Evolutionary conservation across 2,888 invertebrate species (phyloP).

Genomic region (Agonopterix arenella): DNA sequence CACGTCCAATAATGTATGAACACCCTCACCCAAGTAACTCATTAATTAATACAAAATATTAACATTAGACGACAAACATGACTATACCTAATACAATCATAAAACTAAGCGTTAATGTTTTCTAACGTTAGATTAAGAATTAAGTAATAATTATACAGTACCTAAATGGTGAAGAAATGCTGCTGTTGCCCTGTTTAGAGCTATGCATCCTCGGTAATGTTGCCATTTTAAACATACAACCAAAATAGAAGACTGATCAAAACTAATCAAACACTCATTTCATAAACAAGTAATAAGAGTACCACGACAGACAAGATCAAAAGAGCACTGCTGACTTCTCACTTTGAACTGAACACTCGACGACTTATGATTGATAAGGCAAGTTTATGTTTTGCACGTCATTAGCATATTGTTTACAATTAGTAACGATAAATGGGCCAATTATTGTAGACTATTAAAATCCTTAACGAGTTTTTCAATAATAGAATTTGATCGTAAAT

Average conservation of each 20-base stretch:
- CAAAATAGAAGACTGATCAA: constrained; percentile 15
- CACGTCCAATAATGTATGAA: no score
- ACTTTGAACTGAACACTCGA: constrained; percentile 19
- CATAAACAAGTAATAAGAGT: constrained; percentile 12
- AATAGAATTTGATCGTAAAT: constrained; percentile 21
- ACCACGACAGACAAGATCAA: constrained; percentile 1
- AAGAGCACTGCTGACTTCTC: constrained; percentile 22
- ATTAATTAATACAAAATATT: no score
- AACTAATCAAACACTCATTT: constrained; percentile 12
- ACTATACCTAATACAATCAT: no score
- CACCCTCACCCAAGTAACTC: no score
- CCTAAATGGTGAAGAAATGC: constrained; percentile 61
- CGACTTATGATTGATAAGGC: constrained; percentile 27
- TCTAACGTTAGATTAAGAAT: no score
- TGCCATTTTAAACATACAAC: constrained; percentile 42
- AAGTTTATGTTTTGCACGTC: constrained; percentile 4
- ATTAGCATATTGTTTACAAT: constrained; percentile 6
- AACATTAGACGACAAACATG: no score
- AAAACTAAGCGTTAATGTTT: no score
- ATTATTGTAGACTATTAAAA: background rate
- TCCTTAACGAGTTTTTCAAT: background rate
- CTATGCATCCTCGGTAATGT: constrained; percentile 63
- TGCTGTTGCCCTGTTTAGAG: constrained; percentile 50
- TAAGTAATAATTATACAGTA: constrained; percentile 14
- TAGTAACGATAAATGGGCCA: background rate